Conservation (phyloP, 2,888 invertebrate species). For the Drosophila fungiperda region DNA sequence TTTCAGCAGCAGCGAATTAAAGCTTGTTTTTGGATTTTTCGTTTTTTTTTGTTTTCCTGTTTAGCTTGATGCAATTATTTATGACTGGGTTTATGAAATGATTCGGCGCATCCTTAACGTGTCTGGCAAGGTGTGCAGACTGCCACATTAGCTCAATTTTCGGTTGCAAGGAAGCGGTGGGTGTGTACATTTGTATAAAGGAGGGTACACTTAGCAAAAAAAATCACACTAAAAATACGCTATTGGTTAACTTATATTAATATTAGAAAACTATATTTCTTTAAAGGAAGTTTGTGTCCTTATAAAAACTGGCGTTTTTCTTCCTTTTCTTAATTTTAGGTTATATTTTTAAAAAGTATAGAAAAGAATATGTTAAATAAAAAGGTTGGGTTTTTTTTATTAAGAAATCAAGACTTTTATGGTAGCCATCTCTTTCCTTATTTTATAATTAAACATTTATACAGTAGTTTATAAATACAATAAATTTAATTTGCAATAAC, state of each 20-base stretch:
- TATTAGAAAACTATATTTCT: not conserved
- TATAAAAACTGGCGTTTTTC: not conserved
- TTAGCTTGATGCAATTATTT: constrained; percentile 60
- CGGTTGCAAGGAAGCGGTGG: constrained; percentile 4
- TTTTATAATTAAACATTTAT: not conserved
- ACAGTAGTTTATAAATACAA: not conserved
- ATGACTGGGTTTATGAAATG: constrained; percentile 10
- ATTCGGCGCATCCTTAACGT: constrained; percentile 40
- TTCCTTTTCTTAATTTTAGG: not conserved
- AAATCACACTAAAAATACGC: too few species aligned
- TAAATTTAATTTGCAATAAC: too few species aligned
- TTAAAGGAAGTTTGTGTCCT: too few species aligned
- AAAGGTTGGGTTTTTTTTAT: not conserved
- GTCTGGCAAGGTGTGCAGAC: constrained; percentile 58
- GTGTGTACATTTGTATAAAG: too few species aligned
- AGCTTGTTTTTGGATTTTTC: constrained; percentile 34
- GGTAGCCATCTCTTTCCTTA: not conserved
- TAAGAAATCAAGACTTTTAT: not conserved
- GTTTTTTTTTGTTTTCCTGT: constrained; percentile 31
- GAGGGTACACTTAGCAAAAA: not conserved
- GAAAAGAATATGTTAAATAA: not conserved
- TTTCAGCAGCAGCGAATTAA: constrained; percentile 56
- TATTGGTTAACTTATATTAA: too few species aligned
- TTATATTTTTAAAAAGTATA: accelerated
- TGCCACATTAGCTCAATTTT: constrained; percentile 54